Evolutionary conservation across 2,888 invertebrate genomes (phyloP).

Genomic region (Drosophila prolongata): DNA sequence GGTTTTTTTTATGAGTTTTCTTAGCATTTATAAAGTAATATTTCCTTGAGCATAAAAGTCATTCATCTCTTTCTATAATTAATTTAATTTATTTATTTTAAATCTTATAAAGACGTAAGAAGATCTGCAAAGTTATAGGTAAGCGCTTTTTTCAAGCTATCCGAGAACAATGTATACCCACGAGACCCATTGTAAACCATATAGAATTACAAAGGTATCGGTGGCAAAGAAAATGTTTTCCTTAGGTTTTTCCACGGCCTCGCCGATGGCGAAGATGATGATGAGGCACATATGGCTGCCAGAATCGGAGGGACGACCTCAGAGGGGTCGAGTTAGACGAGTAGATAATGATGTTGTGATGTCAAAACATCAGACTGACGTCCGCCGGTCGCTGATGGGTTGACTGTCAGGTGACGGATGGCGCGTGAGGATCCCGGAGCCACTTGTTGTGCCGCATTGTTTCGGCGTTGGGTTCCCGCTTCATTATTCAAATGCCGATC

Average conservation of each 20-base stretch:
- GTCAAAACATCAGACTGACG: slow-evolving; percentile 71
- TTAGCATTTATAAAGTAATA: too few species aligned
- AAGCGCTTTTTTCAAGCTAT: background rate
- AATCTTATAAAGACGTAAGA: background rate
- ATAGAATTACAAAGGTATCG: slow-evolving; percentile 49
- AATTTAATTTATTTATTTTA: background rate
- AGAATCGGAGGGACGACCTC: slow-evolving; percentile 18
- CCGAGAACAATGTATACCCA: background rate
- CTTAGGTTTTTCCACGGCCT: slow-evolving; percentile 18
- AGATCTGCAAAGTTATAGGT: background rate
- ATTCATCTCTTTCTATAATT: background rate
- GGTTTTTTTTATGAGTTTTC: too few species aligned
- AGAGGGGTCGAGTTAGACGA: slow-evolving; percentile 44
- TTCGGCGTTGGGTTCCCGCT: slow-evolving; percentile 13
- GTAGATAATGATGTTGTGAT: slow-evolving; percentile 77
- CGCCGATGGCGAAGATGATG: slow-evolving; percentile 21
- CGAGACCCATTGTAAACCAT: background rate
- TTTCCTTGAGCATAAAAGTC: too few species aligned
- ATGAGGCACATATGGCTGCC: slow-evolving; percentile 39
- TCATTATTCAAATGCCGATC: slow-evolving; percentile 37
- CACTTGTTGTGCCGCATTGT: slow-evolving; percentile 51
- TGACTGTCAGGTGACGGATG: slow-evolving; percentile 66
- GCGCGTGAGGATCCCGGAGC: slow-evolving; percentile 68
- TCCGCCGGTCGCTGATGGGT: slow-evolving; percentile 44
- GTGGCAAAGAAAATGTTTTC: slow-evolving; percentile 27